Base-by-base conservation (phyloP, 2,797 vertebrate species). In the Gymnodraco acuticeps region DNA sequence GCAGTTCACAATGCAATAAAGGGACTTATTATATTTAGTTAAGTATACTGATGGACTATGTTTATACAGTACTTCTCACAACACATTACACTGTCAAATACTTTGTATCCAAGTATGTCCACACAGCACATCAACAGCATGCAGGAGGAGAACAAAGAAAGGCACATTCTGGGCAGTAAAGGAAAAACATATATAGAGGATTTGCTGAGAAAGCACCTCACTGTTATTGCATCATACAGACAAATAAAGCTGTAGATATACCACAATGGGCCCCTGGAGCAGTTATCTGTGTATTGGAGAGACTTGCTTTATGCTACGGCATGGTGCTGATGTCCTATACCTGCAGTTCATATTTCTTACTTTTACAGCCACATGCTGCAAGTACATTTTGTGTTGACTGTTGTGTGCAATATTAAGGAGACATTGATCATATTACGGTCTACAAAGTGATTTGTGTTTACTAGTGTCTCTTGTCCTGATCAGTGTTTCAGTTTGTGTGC, bases 141-240 rank as follows among this genome's bases (percentile, higher is more conserved):
- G 46, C 15, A 2, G 42, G 48, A 38, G 70, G 47, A 70, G 7
- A 73, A 48, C 33, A 73, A 11, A 42, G 10, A 63, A 51, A 65
- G 13, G 19, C 52, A 67, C 27, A 43, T 55, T 73, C 52, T 58
- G 23, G 15, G 67, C 16, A 15, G 59, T 48, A 58, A 68, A 67
- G 17, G 45, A 81, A 73, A 79, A 56, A 33, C 52, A 77, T 60
- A 68, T 65, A 67, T 17, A 42, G 33, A 74, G 56, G 65, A 77
- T 65, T 63, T 82, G 84, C 86, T 84, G 81, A 86, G 59, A 19
- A 78, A 76, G 81, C 79, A 84, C 27, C 62, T 53, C 50, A 45
- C 52, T 75, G 61, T 80, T 84, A 82, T 88, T 88, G 77, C 70
- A 81, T 87, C 74, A 81, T 58, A 67, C 20, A 64, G 41, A 70